Conservation (phyloP, 2,888 invertebrate genomes). For the Scotopteryx bipunctaria region DNA sequence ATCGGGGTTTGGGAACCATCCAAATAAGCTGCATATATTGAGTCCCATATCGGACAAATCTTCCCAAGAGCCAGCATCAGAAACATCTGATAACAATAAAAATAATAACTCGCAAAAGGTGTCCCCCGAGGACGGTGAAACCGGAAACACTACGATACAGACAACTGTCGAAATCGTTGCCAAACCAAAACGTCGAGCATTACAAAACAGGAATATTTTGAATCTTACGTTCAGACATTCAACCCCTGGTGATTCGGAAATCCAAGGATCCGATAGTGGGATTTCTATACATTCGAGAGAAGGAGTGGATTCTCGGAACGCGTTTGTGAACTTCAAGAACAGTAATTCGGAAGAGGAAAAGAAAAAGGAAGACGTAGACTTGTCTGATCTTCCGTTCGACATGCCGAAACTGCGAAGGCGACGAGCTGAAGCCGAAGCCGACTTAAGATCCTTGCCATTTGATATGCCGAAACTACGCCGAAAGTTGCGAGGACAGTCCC, state of each 20-base stretch:
- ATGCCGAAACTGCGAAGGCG: constrained; percentile 93
- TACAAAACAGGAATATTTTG: constrained; percentile 90
- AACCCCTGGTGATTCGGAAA: constrained; percentile 87
- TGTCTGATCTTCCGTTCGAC: constrained; percentile 93
- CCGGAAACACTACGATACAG: constrained; percentile 69
- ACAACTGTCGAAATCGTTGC: constrained; percentile 78
- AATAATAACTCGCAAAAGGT: constrained; percentile 91
- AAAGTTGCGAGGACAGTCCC: constrained; percentile 86
- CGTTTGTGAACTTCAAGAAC: constrained; percentile 84
- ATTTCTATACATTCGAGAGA: constrained; percentile 93
- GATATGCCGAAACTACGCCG: constrained; percentile 95
- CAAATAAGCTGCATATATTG: constrained; percentile 91
- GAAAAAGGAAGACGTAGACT: constrained; percentile 85
- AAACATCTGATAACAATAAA: constrained; percentile 91
- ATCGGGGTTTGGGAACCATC: constrained; percentile 88
- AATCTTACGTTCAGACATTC: constrained; percentile 86
- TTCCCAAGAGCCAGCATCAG: constrained; percentile 92
- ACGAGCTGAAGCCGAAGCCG: constrained; percentile 89
- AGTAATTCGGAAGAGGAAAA: constrained; percentile 79
- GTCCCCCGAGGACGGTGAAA: constrained; percentile 86
- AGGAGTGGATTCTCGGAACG: constrained; percentile 87
- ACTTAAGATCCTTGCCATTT: constrained; percentile 92
- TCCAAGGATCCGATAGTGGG: constrained; percentile 94
- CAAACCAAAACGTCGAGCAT: constrained; percentile 85
- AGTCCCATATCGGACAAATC: constrained; percentile 96